phyloP scores from a whole-genome alignment of 1,140 invertebrate species.

The Drosophila dunni region DNA sequence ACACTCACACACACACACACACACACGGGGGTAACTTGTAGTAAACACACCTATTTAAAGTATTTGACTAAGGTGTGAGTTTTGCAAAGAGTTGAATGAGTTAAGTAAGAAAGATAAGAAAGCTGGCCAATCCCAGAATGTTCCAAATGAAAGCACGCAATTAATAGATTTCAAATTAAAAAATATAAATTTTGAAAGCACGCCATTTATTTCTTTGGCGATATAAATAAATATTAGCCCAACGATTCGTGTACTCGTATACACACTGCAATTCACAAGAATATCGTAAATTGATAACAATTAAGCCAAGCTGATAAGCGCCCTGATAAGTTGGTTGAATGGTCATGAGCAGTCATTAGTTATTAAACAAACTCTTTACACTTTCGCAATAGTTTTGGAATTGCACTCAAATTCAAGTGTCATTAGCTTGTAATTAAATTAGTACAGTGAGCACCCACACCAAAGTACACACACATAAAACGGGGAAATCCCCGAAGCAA shows the following conservation, averaged over 20 bases:
- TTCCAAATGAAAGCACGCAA: constrained; percentile 9
- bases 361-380: neutral
- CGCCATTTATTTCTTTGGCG: no score
- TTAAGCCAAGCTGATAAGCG: constrained; percentile 16
- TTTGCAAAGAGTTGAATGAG: neutral
- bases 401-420: constrained; percentile 40
- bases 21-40: constrained; percentile 1
- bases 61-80: constrained; percentile 36
- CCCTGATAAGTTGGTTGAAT: neutral
- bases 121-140: neutral
- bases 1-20: constrained; percentile 8
- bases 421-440: constrained; percentile 66
- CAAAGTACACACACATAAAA: constrained; percentile 17
- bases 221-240: no score
- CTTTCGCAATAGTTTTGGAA: neutral
- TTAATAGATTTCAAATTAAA: neutral
- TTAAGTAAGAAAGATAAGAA: constrained; percentile 18
- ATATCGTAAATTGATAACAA: constrained; percentile 7
- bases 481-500: constrained; percentile 30
- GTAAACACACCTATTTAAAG: constrained; percentile 27
- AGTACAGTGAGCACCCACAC: neutral
- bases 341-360: neutral
- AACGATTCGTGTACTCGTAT: neutral
- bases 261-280: neutral
- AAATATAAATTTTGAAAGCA: no score